Conservation (phyloP, 2,113 vertebrate genomes). For the Noturus placidus region DNA sequence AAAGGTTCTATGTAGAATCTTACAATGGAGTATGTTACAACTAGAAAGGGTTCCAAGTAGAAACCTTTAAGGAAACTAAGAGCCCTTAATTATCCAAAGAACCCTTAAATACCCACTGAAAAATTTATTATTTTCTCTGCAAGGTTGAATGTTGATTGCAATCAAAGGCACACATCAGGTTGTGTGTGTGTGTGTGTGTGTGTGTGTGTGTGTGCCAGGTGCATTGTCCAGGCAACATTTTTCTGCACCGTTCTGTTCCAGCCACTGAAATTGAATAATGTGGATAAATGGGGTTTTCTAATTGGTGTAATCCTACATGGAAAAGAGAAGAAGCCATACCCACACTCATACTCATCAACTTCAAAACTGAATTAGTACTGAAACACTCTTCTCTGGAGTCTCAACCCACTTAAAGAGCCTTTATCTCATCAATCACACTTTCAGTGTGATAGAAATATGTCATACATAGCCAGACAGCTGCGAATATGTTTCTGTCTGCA, state of each 20-base stretch:
- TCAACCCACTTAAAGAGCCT: constrained; percentile 37
- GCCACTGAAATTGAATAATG: constrained; percentile 18
- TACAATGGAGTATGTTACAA: neutral
- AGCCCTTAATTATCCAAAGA: neutral
- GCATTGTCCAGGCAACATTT: constrained; percentile 1
- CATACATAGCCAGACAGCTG: neutral
- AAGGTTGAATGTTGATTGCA: neutral
- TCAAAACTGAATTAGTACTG: neutral
- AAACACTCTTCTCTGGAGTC: constrained; percentile 28
- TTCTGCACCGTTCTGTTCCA: neutral
- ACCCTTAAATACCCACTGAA: neutral
- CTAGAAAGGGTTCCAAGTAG: neutral
- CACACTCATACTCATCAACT: neutral
- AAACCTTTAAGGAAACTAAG: neutral
- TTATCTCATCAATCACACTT: constrained; percentile 37
- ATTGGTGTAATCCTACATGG: constrained; percentile 15
- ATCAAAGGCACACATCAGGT: neutral
- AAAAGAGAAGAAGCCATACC: neutral
- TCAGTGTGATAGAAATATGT: neutral
- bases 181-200: neutral
- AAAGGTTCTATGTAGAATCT: neutral
- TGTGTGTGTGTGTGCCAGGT: neutral
- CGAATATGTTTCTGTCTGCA: neutral
- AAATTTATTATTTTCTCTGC: neutral
- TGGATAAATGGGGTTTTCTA: constrained; percentile 24